These are phyloP conservation scores for Drosophila seclusa DNA, from an alignment of 2,888 invertebrate species.

Conservation along the genomic window DNA sequence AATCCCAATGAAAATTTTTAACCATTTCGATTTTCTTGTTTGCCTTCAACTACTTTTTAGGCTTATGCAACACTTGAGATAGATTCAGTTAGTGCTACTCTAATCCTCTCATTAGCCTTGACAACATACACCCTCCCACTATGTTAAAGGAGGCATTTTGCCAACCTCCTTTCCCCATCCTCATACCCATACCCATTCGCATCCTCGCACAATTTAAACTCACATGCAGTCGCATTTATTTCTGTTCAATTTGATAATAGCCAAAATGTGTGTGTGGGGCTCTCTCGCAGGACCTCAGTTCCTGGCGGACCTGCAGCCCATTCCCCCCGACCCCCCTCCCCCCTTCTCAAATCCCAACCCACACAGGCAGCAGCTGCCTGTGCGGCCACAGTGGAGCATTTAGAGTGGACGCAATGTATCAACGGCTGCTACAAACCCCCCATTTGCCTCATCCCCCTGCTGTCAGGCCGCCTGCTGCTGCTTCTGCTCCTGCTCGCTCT, in stretches of 20 bases:
- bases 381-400: constrained; percentile 74
- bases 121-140: not conserved
- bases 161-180: not conserved
- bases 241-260: constrained; percentile 80
- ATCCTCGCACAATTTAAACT: constrained; percentile 60
- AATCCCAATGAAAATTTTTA: not conserved
- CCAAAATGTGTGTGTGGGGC: constrained; percentile 60
- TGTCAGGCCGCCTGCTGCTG: not conserved
- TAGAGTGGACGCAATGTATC: constrained; percentile 80
- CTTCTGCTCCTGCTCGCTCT: constrained; percentile 3
- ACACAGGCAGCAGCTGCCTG: constrained; percentile 61
- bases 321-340: not conserved
- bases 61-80: not conserved
- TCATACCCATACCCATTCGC: not conserved
- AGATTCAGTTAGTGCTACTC: not conserved
- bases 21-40: not conserved
- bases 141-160: too few species aligned
- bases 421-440: constrained; percentile 56
- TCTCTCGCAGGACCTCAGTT: constrained; percentile 52
- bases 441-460: not conserved
- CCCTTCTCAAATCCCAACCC: not conserved
- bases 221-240: constrained; percentile 78
- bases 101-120: not conserved
- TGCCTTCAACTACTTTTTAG: not conserved
- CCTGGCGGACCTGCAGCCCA: constrained; percentile 28